A percentile compares a stretch with the other conserved stretches of the same genome.
Conservation (phyloP, 2,113 vertebrate species). For the Marmota flaviventris region DNA sequence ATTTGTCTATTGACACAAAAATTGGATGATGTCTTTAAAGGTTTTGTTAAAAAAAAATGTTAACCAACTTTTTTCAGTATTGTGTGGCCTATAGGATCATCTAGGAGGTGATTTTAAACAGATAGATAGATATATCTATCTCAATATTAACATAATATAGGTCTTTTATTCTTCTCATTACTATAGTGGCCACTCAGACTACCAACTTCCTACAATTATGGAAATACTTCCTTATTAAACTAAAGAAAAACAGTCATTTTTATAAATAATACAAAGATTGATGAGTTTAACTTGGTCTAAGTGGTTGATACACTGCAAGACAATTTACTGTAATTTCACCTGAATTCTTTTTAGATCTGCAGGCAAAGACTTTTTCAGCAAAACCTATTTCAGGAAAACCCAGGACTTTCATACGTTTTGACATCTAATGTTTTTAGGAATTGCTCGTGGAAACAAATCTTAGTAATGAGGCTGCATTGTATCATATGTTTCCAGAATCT, state of each 20-base stretch:
- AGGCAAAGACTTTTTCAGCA: constrained; percentile 71
- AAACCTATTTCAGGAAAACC: constrained; percentile 64
- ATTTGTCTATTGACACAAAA: too few relatives aligned
- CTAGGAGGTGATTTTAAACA: too few relatives aligned
- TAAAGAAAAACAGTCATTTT: constrained; percentile 56
- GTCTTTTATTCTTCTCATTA: background rate
- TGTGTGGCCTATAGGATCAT: too few relatives aligned
- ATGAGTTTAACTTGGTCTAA: constrained; percentile 44
- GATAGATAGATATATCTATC: too few relatives aligned
- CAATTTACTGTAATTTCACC: constrained; percentile 76
- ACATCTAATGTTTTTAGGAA: constrained; percentile 81
- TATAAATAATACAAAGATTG: constrained; percentile 64
- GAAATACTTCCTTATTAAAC: background rate
- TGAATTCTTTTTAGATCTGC: constrained; percentile 78
- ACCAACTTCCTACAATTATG: background rate
- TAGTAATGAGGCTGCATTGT: constrained; percentile 76
- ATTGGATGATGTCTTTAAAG: too few relatives aligned
- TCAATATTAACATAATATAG: background rate
- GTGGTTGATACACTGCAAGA: constrained; percentile 70
- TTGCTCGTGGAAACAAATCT: constrained; percentile 60
- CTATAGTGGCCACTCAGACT: background rate
- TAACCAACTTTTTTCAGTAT: too few relatives aligned
- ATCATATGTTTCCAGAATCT: constrained; percentile 77
- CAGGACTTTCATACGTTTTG: constrained; percentile 71
- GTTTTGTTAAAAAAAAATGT: too few relatives aligned